Conservation (phyloP, 2,797 vertebrate species). For the Sardinella longiceps region DNA sequence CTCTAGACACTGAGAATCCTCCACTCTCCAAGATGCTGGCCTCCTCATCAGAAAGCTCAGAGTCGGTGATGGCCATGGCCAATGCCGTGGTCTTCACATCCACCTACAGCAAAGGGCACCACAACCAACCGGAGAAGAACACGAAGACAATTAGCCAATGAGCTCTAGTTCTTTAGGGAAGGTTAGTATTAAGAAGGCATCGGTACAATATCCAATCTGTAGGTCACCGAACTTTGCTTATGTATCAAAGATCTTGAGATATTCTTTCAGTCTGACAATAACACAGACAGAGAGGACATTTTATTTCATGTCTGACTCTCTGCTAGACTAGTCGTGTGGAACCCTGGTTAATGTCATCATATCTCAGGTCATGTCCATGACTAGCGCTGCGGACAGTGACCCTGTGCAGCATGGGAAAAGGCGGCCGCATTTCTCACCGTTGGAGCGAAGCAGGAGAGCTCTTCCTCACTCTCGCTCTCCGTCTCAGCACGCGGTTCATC, state of each 20-base stretch:
- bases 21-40: slow-evolving; percentile 97
- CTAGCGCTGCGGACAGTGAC: not conserved
- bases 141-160: not conserved
- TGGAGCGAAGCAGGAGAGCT: slow-evolving; percentile 91
- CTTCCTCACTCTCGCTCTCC: slow-evolving; percentile 91
- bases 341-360: slow-evolving; percentile 1
- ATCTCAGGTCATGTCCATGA: slow-evolving; percentile 14
- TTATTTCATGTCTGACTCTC: not conserved
- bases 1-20: slow-evolving; percentile 95
- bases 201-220: not conserved
- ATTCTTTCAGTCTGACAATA: not conserved
- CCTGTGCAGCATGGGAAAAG: slow-evolving; percentile 15
- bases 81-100: slow-evolving; percentile 94
- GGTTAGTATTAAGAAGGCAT: not conserved
- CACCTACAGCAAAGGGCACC: slow-evolving; percentile 73
- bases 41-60: slow-evolving; percentile 95
- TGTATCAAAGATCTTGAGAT: not conserved
- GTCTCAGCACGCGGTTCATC: slow-evolving; percentile 91
- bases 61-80: slow-evolving; percentile 98
- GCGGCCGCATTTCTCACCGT: slow-evolving; percentile 68
- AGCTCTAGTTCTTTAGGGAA: not conserved
- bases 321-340: not conserved
- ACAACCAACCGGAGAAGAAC: not conserved
- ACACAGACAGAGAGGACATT: not conserved
- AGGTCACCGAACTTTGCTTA: not conserved